Conservation (phyloP, 2,888 invertebrate genomes). For the Brenthis hecate region DNA sequence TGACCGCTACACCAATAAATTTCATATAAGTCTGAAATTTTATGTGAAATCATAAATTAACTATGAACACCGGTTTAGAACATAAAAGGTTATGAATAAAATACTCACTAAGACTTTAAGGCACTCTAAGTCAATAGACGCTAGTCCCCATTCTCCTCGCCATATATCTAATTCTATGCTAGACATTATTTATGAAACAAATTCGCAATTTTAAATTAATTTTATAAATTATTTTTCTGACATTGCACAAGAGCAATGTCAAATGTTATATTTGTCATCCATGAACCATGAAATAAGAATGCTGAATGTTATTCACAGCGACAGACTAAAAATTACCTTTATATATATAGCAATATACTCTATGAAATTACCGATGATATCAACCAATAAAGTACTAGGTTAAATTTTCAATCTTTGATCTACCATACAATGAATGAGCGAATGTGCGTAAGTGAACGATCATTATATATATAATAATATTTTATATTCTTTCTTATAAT, state of each 20-base stretch:
- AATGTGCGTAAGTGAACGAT: too few species aligned
- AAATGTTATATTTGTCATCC: neutral
- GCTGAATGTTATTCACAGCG: neutral
- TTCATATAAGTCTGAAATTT: conserved; percentile 83
- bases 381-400: too few species aligned
- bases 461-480: too few species aligned
- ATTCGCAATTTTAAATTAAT: conserved; percentile 20
- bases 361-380: too few species aligned
- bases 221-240: conserved; percentile 26
- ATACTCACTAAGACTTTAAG: conserved; percentile 88
- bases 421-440: too few species aligned
- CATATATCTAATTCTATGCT: conserved; percentile 87
- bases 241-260: conserved; percentile 12
- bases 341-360: too few species aligned
- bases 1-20: conserved; percentile 89
- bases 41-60: conserved; percentile 26
- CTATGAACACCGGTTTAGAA: conserved; percentile 11
- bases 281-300: too few species aligned
- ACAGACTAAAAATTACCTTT: conserved; percentile 4
- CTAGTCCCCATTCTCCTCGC: conserved; percentile 93
- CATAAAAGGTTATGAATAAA: conserved; percentile 21
- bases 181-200: conserved; percentile 54
- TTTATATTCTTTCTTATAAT: too few species aligned
- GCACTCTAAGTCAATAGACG: conserved; percentile 92
- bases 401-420: too few species aligned